phyloP scores from a whole-genome alignment of 2,113 vertebrate genomes.

The Rana temporaria region DNA sequence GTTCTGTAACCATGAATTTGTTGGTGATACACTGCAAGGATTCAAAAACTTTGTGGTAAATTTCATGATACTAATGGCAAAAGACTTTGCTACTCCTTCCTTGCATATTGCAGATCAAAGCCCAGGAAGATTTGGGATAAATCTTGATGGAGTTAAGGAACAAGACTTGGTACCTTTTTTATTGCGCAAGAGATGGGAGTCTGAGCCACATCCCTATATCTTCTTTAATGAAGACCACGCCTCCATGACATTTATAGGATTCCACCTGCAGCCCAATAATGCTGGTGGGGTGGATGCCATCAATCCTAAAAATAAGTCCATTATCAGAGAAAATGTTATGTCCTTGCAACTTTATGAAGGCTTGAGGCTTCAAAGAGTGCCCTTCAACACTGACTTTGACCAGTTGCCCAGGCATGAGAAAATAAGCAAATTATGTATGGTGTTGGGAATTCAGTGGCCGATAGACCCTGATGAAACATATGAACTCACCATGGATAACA shows the following conservation, averaged over 20 bases:
- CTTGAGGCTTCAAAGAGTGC: constrained; percentile 81
- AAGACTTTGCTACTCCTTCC: constrained; percentile 93
- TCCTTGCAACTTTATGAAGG: constrained; percentile 72
- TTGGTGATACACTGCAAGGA: constrained; percentile 82
- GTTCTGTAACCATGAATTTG: constrained; percentile 81
- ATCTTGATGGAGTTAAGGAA: constrained; percentile 70
- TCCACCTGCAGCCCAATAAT: constrained; percentile 76
- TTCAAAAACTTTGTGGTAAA: constrained; percentile 94
- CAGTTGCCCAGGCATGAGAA: constrained; percentile 79
- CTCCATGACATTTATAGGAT: constrained; percentile 96
- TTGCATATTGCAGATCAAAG: constrained; percentile 90
- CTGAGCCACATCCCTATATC: constrained; percentile 92
- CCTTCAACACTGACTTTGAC: constrained; percentile 90
- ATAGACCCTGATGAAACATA: constrained; percentile 90
- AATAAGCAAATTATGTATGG: constrained; percentile 82
- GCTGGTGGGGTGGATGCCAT: constrained; percentile 78
- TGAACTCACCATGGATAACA: constrained; percentile 92
- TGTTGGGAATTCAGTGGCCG: constrained; percentile 83
- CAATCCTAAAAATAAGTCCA: constrained; percentile 65
- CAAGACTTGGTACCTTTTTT: constrained; percentile 88
- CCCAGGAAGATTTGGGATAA: constrained; percentile 69
- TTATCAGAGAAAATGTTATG: constrained; percentile 86
- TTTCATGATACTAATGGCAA: constrained; percentile 97
- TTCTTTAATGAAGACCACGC: constrained; percentile 90
- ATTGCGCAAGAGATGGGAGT: constrained; percentile 91